Percentiles rank a stretch among this genome's conserved stretches.
Conservation (phyloP, 2,888 invertebrate genomes). For the Papilio demoleus region DNA sequence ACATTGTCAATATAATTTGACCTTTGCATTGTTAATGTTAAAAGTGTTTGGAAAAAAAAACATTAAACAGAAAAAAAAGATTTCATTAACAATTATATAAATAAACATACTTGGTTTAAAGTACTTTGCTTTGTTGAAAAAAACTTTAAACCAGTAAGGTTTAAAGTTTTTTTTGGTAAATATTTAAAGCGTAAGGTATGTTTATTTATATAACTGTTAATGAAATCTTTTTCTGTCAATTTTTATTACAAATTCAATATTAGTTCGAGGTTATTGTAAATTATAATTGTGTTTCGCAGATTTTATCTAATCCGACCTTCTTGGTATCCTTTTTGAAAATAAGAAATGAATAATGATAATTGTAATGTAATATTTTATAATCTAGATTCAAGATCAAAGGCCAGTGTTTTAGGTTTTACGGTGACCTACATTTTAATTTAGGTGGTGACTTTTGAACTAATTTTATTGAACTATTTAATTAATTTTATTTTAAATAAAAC, state of each 20-base stretch:
- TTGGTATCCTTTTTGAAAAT: conserved; percentile 10
- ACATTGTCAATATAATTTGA: too few relatives aligned
- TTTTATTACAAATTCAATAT: background rate
- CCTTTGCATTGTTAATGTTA: too few relatives aligned
- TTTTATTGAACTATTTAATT: too few relatives aligned
- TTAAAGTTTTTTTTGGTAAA: conserved; percentile 1
- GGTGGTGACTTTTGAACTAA: too few relatives aligned
- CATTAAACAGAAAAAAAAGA: too few relatives aligned
- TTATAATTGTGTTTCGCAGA: background rate
- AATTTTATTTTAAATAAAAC: too few relatives aligned
- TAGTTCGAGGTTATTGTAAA: conserved; percentile 5
- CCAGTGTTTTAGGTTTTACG: background rate
- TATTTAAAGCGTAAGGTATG: background rate
- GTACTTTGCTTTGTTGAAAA: too few relatives aligned
- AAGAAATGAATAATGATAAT: too few relatives aligned
- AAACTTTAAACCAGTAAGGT: too few relatives aligned
- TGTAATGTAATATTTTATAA: background rate
- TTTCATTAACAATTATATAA: too few relatives aligned
- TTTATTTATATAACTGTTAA: background rate
- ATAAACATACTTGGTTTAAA: too few relatives aligned
- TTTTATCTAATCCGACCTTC: conserved; percentile 1
- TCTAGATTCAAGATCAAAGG: background rate
- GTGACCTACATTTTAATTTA: background rate
- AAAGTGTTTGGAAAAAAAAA: too few relatives aligned
- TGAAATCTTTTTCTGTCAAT: background rate